Conservation (phyloP, 2,888 invertebrate genomes). For the Cepaea hortensis region DNA sequence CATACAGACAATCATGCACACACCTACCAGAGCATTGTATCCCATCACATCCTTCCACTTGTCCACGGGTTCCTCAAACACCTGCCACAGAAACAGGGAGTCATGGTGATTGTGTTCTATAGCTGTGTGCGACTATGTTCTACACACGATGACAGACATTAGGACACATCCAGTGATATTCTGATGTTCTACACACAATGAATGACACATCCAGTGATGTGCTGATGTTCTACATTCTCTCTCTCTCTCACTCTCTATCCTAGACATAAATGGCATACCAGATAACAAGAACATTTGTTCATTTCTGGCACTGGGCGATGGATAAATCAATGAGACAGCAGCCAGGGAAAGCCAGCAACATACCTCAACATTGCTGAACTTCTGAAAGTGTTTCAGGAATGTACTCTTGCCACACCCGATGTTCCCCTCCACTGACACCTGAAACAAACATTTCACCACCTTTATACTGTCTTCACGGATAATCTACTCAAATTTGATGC, state of each 20-base stretch:
- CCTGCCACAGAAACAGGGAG: background rate
- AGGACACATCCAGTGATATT: too few species aligned
- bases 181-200: too few species aligned
- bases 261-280: too few species aligned
- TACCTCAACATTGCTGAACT: conserved; percentile 64
- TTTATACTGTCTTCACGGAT: background rate
- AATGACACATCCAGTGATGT: too few species aligned
- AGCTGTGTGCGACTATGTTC: too few species aligned
- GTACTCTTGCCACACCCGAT: conserved; percentile 75
- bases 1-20: background rate
- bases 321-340: too few species aligned
- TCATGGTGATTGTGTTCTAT: background rate
- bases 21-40: conserved; percentile 55
- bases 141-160: too few species aligned
- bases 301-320: too few species aligned
- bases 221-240: too few species aligned
- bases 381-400: conserved; percentile 70
- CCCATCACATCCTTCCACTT: conserved; percentile 73
- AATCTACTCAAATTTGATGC: too few species aligned
- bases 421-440: conserved; percentile 74
- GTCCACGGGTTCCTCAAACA: conserved; percentile 55
- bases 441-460: background rate
- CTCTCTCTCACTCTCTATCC: too few species aligned
- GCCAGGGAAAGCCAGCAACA: background rate
- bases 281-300: too few species aligned